Conservation (phyloP, 1,140 invertebrate genomes). For the Drosophila simulans region DNA sequence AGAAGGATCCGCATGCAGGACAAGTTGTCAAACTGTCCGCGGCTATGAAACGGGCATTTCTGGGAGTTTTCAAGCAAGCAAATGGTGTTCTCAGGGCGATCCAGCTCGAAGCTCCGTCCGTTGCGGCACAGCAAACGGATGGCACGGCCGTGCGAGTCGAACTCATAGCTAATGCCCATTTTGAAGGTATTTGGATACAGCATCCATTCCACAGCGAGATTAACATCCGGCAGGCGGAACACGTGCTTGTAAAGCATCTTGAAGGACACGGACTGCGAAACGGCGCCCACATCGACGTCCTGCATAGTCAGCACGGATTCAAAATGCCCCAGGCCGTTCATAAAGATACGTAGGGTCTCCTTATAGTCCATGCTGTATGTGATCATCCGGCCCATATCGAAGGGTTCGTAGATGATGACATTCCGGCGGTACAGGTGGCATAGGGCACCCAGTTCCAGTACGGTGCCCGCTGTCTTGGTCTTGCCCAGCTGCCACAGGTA, state of each 20-base stretch:
- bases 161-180: constrained; percentile 66
- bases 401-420: constrained; percentile 89
- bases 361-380: constrained; percentile 11
- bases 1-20: constrained; percentile 65
- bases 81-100: constrained; percentile 61
- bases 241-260: constrained; percentile 91
- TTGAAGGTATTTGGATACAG: constrained; percentile 86
- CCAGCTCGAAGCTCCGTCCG: constrained; percentile 84
- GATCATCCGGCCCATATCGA: constrained; percentile 84
- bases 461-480: constrained; percentile 88
- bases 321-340: constrained; percentile 89
- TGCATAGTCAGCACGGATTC: constrained; percentile 91
- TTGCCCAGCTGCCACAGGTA: constrained; percentile 89
- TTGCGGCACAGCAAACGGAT: constrained; percentile 78
- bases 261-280: constrained; percentile 93
- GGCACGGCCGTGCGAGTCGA: constrained; percentile 81
- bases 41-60: constrained; percentile 80
- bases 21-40: constrained; percentile 2
- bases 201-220: constrained; percentile 90
- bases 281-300: constrained; percentile 89
- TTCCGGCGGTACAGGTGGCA: constrained; percentile 89
- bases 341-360: constrained; percentile 86
- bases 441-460: constrained; percentile 89
- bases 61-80: constrained; percentile 74
- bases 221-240: constrained; percentile 89